phyloP scores from a whole-genome alignment of 2,797 vertebrate species.

The Coluber constrictor region DNA sequence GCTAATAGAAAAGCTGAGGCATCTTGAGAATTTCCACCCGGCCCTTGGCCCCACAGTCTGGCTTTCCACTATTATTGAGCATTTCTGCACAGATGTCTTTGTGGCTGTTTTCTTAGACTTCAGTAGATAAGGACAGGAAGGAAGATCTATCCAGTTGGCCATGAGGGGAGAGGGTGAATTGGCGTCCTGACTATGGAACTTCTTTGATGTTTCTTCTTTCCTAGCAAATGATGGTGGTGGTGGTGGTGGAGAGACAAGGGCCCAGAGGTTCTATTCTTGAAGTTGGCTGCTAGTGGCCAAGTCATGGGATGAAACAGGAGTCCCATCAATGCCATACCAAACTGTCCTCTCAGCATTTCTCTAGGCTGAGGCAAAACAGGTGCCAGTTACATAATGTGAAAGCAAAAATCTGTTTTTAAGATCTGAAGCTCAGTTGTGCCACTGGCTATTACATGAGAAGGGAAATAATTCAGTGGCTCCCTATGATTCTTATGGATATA shows the following conservation, averaged over 20 bases:
- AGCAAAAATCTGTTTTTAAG: neutral
- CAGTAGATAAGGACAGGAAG: neutral
- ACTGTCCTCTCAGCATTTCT: neutral
- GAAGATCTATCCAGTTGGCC: neutral
- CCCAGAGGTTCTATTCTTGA: neutral
- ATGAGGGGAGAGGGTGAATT: neutral
- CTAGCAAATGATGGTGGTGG: neutral
- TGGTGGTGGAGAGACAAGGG: neutral
- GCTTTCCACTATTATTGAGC: neutral
- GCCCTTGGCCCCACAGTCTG: neutral
- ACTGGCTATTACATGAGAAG: neutral
- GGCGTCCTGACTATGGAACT: neutral
- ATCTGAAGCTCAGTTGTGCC: neutral
- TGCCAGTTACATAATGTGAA: neutral
- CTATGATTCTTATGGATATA: neutral
- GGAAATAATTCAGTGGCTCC: neutral
- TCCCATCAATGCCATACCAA: neutral
- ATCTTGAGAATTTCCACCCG: neutral
- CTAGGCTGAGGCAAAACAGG: neutral
- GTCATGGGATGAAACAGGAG: neutral
- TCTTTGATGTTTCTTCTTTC: neutral
- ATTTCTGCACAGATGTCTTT: neutral
- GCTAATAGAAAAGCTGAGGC: neutral
- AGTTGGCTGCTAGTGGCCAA: neutral
- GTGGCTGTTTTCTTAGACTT: neutral